A percentile compares a stretch with the other conserved stretches of the same genome.
phyloP scores from a whole-genome alignment of 1,140 invertebrate genomes.

The Gonioctena quinquepunctata region DNA sequence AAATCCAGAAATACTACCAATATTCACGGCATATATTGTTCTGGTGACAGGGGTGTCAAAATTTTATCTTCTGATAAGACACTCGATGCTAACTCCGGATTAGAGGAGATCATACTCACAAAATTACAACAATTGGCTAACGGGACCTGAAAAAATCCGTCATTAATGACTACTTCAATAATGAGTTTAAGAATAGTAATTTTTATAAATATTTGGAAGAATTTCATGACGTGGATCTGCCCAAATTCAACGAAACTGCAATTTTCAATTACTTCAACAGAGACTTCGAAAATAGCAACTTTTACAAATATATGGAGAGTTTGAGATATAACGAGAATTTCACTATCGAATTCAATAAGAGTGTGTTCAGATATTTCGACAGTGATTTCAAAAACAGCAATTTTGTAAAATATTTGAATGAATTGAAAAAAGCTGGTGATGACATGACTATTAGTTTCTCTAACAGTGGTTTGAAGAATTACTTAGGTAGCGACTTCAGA shows the following conservation, averaged over 20 bases:
- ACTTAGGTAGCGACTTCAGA: not conserved
- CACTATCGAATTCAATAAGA: not conserved
- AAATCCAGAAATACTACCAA: not conserved
- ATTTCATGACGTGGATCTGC: not conserved
- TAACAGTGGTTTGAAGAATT: not conserved
- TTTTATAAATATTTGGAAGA: constrained; percentile 12
- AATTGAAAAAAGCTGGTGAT: not conserved
- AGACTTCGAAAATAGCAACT: not conserved
- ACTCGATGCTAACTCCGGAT: not conserved
- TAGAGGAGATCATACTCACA: not conserved
- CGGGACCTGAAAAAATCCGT: not conserved
- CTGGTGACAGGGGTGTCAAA: not conserved
- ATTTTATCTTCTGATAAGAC: not conserved
- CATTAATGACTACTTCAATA: not conserved
- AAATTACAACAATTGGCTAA: not conserved
- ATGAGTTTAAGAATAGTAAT: constrained; percentile 8
- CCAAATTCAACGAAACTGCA: not conserved
- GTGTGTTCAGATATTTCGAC: not conserved
- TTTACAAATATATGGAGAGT: constrained; percentile 9
- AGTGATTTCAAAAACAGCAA: not conserved
- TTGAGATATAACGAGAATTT: not conserved
- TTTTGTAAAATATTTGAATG: constrained; percentile 1
- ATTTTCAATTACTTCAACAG: not conserved
- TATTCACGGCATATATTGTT: constrained; percentile 7
- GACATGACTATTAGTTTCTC: too few species aligned